Evolutionary conservation across 2,888 invertebrate genomes (phyloP), one percentile per base, ranked within the genome.

Genomic region (Synergus umbraculus): DNA sequence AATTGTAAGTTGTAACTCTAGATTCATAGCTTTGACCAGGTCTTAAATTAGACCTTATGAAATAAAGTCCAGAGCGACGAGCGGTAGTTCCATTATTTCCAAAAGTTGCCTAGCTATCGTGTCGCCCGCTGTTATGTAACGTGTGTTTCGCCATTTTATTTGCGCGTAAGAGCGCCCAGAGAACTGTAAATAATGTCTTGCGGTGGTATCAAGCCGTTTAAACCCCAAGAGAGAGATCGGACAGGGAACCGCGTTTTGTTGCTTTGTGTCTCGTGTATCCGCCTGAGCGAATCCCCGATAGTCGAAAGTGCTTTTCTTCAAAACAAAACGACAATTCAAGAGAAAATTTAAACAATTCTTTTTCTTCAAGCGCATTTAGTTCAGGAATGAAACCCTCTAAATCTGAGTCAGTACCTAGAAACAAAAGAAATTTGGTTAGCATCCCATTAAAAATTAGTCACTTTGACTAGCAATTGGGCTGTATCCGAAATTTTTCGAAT

Each of bases 111-210:
- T 79, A 78, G 79, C 80, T 82, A 78, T 81, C 83, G 82, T 81
- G 83, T 84, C 85, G 84, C 81, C 82, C 79, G 79, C 81, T 79
- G 84, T 85, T 85, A 83, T 83, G 84, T 84, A 85, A 85, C 81
- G 83, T 83, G 83, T 83, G 81, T 81, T 83, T 81, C 82, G 79
- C 82, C 81, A 83, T 84, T 85, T 85, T 83, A 83, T 81, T 83
- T 83, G 83, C 77, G 83, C 83, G 81, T 79, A 80, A 81, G 78
- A 79, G 84, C 82, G 78, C 80, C 83, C 78, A 81, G 79, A 83
- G 82, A 82, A 82, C 83, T 83, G 85, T 85, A 85, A 86, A 85
- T 86, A 86, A 86, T 83, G 85, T 85, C 86, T 81, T 81, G 81
- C 77, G 81, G 83, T 80, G 81, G 82, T 84, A 84, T 84, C 84